Conservation (phyloP, 2,113 vertebrate genomes). For the Fulica atra region DNA sequence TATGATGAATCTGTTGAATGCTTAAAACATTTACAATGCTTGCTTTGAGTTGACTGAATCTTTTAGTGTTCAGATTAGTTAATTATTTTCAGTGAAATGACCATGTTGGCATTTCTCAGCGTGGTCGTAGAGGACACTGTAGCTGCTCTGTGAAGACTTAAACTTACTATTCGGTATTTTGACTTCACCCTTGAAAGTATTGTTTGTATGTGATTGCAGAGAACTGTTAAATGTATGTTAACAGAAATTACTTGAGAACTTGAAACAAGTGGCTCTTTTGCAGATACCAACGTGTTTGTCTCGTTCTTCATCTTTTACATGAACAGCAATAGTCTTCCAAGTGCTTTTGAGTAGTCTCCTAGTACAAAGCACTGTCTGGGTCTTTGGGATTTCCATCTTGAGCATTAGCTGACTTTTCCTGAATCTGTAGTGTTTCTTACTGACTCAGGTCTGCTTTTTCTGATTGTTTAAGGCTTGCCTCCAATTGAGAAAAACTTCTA, state of each 20-base stretch:
- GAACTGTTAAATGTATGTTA: neutral
- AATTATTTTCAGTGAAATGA: neutral
- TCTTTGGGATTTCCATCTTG: neutral
- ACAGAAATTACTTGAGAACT: neutral
- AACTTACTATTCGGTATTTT: neutral
- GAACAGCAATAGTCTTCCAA: neutral
- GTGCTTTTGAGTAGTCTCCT: neutral
- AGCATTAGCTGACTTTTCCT: neutral
- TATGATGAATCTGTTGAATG: neutral
- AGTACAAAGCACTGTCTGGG: neutral
- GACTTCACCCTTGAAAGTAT: neutral
- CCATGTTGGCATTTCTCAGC: neutral
- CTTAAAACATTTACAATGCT: rapidly evolving
- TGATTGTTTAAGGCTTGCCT: slow-evolving; percentile 80
- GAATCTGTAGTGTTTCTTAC: neutral
- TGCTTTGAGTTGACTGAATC: neutral
- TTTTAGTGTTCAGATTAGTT: neutral
- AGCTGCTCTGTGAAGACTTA: neutral
- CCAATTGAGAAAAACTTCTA: slow-evolving; percentile 92
- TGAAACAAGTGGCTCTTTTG: neutral
- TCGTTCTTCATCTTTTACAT: neutral
- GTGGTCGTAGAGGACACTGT: neutral
- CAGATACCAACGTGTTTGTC: neutral
- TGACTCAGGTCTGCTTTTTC: neutral
- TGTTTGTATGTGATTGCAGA: neutral